A percentile compares a stretch with the other conserved stretches of the same genome.
These are phyloP conservation scores for Hoplias malabaricus DNA, from an alignment of 2,113 vertebrate genomes.

Conservation along the genomic window DNA sequence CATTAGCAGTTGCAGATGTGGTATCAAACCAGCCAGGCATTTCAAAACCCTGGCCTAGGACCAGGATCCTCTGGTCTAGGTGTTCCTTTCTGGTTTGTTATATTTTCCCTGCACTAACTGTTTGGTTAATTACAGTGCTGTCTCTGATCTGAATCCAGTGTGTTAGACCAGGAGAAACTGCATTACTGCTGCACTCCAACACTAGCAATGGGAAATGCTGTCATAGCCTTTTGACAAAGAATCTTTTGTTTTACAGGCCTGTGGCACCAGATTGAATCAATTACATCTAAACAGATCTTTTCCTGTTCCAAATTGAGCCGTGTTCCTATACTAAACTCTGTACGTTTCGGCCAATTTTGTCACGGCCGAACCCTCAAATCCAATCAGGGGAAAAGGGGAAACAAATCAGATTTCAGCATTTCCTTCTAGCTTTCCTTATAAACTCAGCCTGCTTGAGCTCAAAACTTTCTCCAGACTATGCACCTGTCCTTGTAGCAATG, in stretches of 20 bases:
- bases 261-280: neutral
- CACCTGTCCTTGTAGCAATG: slow-evolving; percentile 58
- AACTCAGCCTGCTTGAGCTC: slow-evolving; percentile 39
- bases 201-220: neutral
- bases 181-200: neutral
- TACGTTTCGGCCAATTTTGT: neutral
- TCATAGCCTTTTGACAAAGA: slow-evolving; percentile 7
- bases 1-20: too few relatives aligned
- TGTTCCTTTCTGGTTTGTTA: neutral
- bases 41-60: too few relatives aligned
- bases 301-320: neutral
- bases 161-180: neutral
- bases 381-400: neutral
- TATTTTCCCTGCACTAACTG: neutral
- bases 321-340: neutral
- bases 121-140: neutral
- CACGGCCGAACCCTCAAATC: neutral
- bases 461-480: slow-evolving; percentile 22
- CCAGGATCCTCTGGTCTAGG: too few relatives aligned
- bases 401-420: neutral
- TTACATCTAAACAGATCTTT: neutral
- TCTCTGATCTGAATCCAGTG: neutral
- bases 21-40: too few relatives aligned
- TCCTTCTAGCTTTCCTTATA: neutral
- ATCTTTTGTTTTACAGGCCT: neutral